These are phyloP conservation scores for Cephus rjabovi DNA, from an alignment of 2,888 invertebrate genomes.

Conservation along the genomic window DNA sequence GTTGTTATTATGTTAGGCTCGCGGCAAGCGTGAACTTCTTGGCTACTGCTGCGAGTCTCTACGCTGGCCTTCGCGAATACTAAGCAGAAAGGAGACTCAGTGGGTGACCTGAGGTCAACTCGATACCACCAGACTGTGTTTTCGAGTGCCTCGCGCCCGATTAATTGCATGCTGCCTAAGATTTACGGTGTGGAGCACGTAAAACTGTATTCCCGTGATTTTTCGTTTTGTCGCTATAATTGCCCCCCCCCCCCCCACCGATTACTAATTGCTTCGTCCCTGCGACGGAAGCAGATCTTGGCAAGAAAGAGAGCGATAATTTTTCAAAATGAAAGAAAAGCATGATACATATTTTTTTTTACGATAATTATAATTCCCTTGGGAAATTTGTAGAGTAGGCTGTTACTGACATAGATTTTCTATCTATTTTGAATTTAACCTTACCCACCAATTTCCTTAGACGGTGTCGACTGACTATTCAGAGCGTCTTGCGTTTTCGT, in stretches of 20 bases:
- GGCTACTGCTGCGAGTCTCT: background rate
- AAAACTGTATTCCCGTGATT: conserved; percentile 46
- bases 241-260: conserved; percentile 42
- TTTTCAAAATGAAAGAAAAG: background rate
- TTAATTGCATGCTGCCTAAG: conserved; percentile 56
- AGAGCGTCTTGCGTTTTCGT: background rate
- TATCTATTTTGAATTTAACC: background rate
- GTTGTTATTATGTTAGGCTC: conserved; percentile 56
- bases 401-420: background rate
- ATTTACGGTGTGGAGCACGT: conserved; percentile 54
- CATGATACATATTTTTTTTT: background rate
- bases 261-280: conserved; percentile 48
- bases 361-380: background rate
- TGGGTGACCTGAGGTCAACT: conserved; percentile 55
- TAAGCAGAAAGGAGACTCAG: background rate
- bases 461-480: background rate
- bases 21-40: conserved; percentile 22
- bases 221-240: conserved; percentile 42
- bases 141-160: conserved; percentile 51
- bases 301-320: conserved; percentile 10
- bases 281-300: conserved; percentile 24
- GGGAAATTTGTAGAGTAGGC: background rate
- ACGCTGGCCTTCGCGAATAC: background rate
- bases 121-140: conserved; percentile 43
- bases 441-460: background rate